Base-by-base conservation (phyloP, 2,888 invertebrate genomes). In the Pollenia amentaria region DNA sequence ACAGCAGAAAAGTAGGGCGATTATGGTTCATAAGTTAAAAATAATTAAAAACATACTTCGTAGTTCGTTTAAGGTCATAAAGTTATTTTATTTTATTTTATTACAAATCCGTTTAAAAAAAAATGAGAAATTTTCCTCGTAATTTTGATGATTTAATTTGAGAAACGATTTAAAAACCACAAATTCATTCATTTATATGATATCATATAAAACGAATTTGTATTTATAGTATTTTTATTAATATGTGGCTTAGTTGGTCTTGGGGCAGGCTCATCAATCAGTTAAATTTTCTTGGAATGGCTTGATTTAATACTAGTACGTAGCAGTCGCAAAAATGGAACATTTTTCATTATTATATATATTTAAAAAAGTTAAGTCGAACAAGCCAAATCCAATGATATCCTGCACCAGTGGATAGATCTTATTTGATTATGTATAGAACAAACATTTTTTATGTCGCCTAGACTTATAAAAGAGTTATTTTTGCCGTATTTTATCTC, bases 21-120 rank as follows among this genome's bases (percentile, higher is more conserved):
- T 84, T 84, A 78, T 84, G 65, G 72, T 77, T 84, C 83, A 84
- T 78, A 83, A 72, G 77, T 60, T 72, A 16, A 57, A 60, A 72
- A 65, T 72, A 72, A 77, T 65, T 77, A 77, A 29, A 29, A 72
- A 65, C 21, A 29, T 48, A 75, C 62, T 69, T 60, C 16, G 38
- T 60, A 38, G 7, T 65, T 70, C 42, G 60, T 44, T 79, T 65
- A 84, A 77, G 77, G 65, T 44, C 70, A 78, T 64, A 73, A 65
- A 67, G 21, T 12, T 42, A 73, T 67, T 29, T 29, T 29, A 6
- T 29, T 29, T 29, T 29, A 6, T 29, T 29, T 29, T 29, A 51
- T 46, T 40, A 55, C 21, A 57, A 62, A 44, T 53, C 44, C 62
- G 29, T 76, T 82, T 76, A 42, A 64, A 51, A 69, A n/a, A 12